Conservation (phyloP, 1,140 invertebrate species). For the Whitmania pigra region DNA sequence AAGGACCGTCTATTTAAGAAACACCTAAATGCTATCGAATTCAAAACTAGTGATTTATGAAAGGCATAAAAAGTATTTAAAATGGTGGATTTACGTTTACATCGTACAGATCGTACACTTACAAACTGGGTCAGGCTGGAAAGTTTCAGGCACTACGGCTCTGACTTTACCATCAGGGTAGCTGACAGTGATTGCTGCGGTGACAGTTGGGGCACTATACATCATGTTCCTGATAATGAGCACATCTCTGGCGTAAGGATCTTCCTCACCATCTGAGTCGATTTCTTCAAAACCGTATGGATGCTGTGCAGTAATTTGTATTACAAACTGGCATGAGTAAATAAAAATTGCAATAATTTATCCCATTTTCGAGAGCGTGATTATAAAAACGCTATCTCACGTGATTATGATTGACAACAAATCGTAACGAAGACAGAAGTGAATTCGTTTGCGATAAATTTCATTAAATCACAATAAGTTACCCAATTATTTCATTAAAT, state of each 20-base stretch:
- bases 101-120: no score
- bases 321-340: background rate
- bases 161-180: conserved; percentile 8
- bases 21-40: no score
- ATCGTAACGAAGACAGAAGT: background rate
- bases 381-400: background rate
- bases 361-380: background rate
- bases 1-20: no score
- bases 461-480: background rate
- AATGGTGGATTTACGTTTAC: no score
- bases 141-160: background rate
- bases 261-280: conserved; percentile 6
- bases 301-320: background rate
- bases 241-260: background rate
- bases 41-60: no score
- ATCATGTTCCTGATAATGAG: conserved; percentile 6
- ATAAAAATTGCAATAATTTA: background rate
- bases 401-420: background rate
- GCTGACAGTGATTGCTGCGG: background rate
- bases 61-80: no score
- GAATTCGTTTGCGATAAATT: background rate
- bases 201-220: background rate
- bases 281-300: background rate
- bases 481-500: no score
- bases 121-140: no score